Evolutionary conservation across 2,888 invertebrate genomes (phyloP).

Genomic region (Helobdella robusta): DNA sequence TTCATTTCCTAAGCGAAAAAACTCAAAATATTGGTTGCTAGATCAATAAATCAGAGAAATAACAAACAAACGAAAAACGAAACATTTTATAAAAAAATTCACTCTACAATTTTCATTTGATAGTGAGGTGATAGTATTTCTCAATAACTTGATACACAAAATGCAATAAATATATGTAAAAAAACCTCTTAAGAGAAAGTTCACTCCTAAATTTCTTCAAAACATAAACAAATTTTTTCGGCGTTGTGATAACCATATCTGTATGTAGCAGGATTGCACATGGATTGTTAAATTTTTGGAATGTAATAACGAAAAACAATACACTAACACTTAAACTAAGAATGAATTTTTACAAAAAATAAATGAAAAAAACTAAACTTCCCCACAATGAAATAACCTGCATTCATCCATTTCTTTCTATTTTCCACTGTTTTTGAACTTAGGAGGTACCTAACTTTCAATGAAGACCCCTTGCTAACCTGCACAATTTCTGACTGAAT

Average conservation of each 20-base stretch:
- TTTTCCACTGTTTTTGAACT: constrained; percentile 55
- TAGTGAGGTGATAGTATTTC: too few species aligned
- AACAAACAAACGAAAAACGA: too few species aligned
- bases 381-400: neutral
- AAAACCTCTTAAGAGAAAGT: constrained; percentile 13
- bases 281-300: neutral
- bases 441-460: constrained; percentile 68
- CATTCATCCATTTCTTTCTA: constrained; percentile 11
- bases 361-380: neutral
- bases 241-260: constrained; percentile 85
- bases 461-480: constrained; percentile 64
- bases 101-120: too few species aligned
- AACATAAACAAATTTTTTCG: constrained; percentile 72
- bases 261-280: neutral
- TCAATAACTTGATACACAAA: too few species aligned
- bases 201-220: constrained; percentile 15
- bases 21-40: too few species aligned
- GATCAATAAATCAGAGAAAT: too few species aligned
- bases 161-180: constrained; percentile 16
- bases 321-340: neutral
- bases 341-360: too few species aligned
- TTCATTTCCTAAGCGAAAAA: too few species aligned
- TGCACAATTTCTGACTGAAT: constrained; percentile 62
- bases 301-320: neutral
- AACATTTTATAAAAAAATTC: neutral